Percentiles rank a stretch among this genome's conserved stretches.
These are phyloP conservation scores for Polyploca ridens DNA, from an alignment of 2,888 invertebrate genomes.

Conservation along the genomic window DNA sequence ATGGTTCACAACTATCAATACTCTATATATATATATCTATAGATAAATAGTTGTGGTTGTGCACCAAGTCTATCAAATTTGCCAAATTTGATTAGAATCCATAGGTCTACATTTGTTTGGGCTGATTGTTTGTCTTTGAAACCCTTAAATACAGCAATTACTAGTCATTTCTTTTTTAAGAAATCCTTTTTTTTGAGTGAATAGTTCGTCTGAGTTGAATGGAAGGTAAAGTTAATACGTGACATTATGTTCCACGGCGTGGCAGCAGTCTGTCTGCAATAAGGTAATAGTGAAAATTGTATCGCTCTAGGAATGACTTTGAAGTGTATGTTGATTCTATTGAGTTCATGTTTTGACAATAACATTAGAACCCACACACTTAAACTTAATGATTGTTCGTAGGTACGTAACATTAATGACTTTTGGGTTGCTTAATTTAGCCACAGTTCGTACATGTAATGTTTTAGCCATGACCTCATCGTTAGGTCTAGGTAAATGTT, in stretches of 20 bases:
- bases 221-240: neutral
- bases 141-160: no score
- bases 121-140: no score
- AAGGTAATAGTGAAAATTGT: constrained; percentile 14
- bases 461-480: constrained; percentile 54
- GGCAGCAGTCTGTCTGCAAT: constrained; percentile 8
- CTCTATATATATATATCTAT: no score
- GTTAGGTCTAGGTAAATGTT: constrained; percentile 55
- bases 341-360: neutral
- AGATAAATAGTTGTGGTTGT: no score
- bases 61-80: no score
- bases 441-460: neutral
- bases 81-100: no score
- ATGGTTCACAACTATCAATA: no score
- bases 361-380: neutral
- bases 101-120: no score
- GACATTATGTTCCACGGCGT: neutral
- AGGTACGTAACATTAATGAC: neutral
- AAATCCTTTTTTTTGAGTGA: no score
- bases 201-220: constrained; percentile 1
- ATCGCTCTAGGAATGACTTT: neutral
- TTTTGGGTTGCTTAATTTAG: constrained; percentile 1
- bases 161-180: no score
- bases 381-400: neutral
- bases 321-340: neutral